Percentiles rank a stretch among this genome's conserved stretches.
phyloP scores from a whole-genome alignment of 2,797 vertebrate genomes.

The Esox masquinongy region DNA sequence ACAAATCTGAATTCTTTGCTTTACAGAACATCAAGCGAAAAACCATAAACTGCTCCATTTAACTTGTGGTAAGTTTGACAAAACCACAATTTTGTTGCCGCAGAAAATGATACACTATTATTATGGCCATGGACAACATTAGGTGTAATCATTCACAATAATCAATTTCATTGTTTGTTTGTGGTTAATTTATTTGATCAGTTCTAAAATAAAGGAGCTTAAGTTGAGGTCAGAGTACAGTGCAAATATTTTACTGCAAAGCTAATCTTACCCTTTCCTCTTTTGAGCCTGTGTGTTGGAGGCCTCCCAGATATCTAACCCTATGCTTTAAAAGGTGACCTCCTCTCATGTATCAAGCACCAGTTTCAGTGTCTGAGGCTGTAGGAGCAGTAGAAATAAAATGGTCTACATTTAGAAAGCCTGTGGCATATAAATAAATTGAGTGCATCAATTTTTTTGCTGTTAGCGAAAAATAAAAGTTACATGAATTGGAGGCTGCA shows the following conservation, averaged over 20 bases:
- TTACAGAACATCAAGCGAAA: constrained; percentile 35
- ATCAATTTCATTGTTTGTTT: neutral
- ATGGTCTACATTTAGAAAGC: constrained; percentile 14
- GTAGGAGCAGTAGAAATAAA: constrained; percentile 33
- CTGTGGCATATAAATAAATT: too few relatives aligned
- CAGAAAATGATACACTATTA: neutral
- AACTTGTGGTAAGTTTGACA: constrained; percentile 39
- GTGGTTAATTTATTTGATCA: constrained; percentile 14
- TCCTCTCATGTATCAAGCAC: constrained; percentile 58
- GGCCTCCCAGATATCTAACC: constrained; percentile 55
- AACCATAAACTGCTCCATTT: constrained; percentile 1
- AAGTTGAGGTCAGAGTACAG: constrained; percentile 51
- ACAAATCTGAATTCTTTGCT: constrained; percentile 31
- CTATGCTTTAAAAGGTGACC: constrained; percentile 63
- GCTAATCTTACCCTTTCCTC: constrained; percentile 70
- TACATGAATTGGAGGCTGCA: too few relatives aligned
- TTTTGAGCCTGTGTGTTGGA: constrained; percentile 59
- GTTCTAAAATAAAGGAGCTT: constrained; percentile 36
- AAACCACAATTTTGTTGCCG: neutral
- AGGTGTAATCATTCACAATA: neutral
- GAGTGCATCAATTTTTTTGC: too few relatives aligned
- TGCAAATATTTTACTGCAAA: constrained; percentile 42
- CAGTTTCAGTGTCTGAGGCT: constrained; percentile 40
- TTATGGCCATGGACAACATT: neutral
- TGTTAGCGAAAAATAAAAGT: too few relatives aligned